Percentiles rank a stretch among this genome's conserved stretches.
phyloP scores from a whole-genome alignment of 2,888 invertebrate genomes.

The Stratiomys singularior region DNA sequence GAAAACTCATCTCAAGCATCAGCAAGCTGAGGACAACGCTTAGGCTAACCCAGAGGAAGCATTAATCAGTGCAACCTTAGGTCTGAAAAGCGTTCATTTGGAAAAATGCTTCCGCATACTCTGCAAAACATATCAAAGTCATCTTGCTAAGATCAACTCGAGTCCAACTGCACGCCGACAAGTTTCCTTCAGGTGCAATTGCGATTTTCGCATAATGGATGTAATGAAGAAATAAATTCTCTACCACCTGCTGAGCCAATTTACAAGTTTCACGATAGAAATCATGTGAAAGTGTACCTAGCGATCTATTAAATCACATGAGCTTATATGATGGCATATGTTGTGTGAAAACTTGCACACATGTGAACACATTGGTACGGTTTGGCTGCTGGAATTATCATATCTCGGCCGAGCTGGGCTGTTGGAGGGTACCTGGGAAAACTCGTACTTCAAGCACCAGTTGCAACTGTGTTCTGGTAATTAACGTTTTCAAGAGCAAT shows the following conservation, averaged over 20 bases:
- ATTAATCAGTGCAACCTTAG: no score
- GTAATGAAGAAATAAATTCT: constrained; percentile 38
- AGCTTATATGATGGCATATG: constrained; percentile 28
- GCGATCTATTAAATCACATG: constrained; percentile 24
- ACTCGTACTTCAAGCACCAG: constrained; percentile 30
- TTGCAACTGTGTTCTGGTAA: constrained; percentile 35
- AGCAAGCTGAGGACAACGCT: no score
- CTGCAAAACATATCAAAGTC: no score
- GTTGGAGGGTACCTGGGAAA: no score
- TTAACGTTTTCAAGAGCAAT: constrained; percentile 42
- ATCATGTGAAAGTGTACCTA: constrained; percentile 38
- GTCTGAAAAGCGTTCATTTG: no score
- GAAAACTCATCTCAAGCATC: no score
- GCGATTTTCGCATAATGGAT: constrained; percentile 34
- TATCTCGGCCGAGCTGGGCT: not conserved
- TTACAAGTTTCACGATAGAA: constrained; percentile 39
- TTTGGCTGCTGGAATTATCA: not conserved
- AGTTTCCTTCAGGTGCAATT: constrained; percentile 24
- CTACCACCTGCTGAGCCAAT: constrained; percentile 38
- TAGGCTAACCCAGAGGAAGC: no score
- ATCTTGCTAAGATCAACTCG: no score
- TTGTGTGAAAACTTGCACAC: constrained; percentile 27
- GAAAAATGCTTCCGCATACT: no score
- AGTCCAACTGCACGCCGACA: no score
- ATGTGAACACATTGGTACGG: not conserved